Base-by-base conservation (phyloP, 2,797 vertebrate species). In the Coilia nasus region DNA sequence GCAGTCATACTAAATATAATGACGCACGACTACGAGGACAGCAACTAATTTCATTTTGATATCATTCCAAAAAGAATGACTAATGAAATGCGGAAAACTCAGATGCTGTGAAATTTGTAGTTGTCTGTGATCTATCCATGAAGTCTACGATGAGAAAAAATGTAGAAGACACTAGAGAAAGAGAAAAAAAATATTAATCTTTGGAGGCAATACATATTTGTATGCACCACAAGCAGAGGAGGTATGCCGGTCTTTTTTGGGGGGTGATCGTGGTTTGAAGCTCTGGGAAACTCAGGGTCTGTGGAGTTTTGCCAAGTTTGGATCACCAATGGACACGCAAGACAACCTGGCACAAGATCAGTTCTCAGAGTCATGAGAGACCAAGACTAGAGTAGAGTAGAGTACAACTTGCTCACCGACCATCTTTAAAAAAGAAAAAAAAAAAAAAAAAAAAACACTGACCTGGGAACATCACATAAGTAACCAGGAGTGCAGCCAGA, bases 251-350 rank as follows among this genome's bases (percentile, higher is more conserved):
- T 23, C 28, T 75, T 41, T 75, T 75, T 75, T 54, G 28, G 67
- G 28, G 67, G 67, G 31, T 31, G 67, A 75, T 64, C 28, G 14
- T 35, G 67, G 1, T 75, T 28, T 75, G 23, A 75, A 75, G 31
- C 28, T 28, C 91, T 94, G 93, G 93, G 93, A 95, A 94, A 91
- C 85, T 90, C 82, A 89, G 90, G 86, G 82, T 85, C 25, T 67
- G 89, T 75, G 83, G 86, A 87, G 81, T 59, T 56, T 1, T 57
- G 87, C 87, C 84, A 89, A 90, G 87, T 78, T 35, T 14, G 81
- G 35, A 83, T 85, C 60, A 83, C 84, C 86, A 85, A 81, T 86
- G 83, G 85, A 85, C 21, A 21, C 86, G 31, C 56, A 83, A 86
- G 84, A 81, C 7, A 25, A 80, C 86, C 87, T 87, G 90, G 88